These are phyloP conservation scores for Canis aureus DNA, from an alignment of 2,113 vertebrate genomes.

Conservation along the genomic window DNA sequence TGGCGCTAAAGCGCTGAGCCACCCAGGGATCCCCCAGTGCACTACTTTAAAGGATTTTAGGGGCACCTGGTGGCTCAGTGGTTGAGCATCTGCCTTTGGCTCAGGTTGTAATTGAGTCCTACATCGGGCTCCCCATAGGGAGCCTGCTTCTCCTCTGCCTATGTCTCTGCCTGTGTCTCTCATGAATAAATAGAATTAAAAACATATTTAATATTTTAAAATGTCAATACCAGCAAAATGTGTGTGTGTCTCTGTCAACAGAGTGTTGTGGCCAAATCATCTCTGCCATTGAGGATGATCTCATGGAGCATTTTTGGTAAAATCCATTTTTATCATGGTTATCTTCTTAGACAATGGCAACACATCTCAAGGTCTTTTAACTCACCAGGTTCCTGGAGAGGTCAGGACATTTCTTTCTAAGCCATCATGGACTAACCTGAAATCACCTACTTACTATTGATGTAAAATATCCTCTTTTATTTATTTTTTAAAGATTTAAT, in stretches of 20 bases:
- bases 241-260: not conserved
- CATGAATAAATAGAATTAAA: no score
- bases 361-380: not conserved
- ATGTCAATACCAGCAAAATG: not conserved
- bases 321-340: not conserved
- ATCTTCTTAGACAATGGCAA: not conserved
- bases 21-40: no score
- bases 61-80: no score
- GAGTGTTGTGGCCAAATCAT: not conserved
- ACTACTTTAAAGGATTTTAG: not conserved
- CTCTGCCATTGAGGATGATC: not conserved
- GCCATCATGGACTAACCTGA: not conserved
- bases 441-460: not conserved
- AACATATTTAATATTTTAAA: not conserved
- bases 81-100: no score
- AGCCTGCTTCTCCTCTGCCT: no score
- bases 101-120: no score
- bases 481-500: not conserved
- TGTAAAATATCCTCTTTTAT: not conserved
- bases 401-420: slow-evolving; percentile 15
- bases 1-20: no score
- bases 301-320: slow-evolving; percentile 1
- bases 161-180: no score
- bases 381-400: not conserved
- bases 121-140: no score